These are phyloP conservation scores for Cryptus viduatorius DNA, from an alignment of 2,888 invertebrate species.

Conservation along the genomic window DNA sequence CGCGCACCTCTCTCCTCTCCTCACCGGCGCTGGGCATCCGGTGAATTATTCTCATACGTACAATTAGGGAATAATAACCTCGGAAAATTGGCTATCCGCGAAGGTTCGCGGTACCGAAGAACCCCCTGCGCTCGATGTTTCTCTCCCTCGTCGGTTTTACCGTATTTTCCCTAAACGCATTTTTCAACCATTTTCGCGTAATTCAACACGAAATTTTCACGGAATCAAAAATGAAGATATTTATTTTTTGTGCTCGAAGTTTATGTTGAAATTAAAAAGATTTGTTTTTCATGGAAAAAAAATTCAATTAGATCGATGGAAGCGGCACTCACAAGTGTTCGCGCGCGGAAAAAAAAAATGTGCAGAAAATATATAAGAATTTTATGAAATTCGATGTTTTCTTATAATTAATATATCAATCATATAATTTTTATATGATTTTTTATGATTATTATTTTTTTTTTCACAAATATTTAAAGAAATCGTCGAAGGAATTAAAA, in stretches of 20 bases:
- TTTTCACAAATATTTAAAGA: not conserved
- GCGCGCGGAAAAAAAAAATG: too few relatives aligned
- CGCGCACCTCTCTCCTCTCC: too few relatives aligned
- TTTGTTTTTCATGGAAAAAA: too few relatives aligned
- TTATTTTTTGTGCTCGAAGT: not conserved
- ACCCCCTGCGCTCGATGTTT: conserved; percentile 39
- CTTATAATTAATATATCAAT: too few relatives aligned
- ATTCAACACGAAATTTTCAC: not conserved
- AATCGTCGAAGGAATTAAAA: too few relatives aligned
- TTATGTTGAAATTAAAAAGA: not conserved
- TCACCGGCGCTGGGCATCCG: conserved; percentile 43
- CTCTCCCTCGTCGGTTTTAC: conserved; percentile 25
- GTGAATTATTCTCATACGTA: conserved; percentile 67
- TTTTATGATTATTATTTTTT: too few relatives aligned
- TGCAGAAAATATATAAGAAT: too few relatives aligned
- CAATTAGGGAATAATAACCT: conserved; percentile 69
- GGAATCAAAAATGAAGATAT: not conserved
- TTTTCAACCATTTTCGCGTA: conserved; percentile 29
- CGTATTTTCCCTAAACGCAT: conserved; percentile 20
- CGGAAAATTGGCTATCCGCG: conserved; percentile 65
- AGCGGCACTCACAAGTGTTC: too few relatives aligned
- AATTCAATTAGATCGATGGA: too few relatives aligned
- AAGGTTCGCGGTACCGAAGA: conserved; percentile 39
- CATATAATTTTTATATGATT: too few relatives aligned
- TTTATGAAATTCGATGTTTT: too few relatives aligned